Evolutionary conservation across 2,797 vertebrate species (phyloP), one percentile per base, ranked within the genome.

Genomic region (Eptatretus atami): DNA sequence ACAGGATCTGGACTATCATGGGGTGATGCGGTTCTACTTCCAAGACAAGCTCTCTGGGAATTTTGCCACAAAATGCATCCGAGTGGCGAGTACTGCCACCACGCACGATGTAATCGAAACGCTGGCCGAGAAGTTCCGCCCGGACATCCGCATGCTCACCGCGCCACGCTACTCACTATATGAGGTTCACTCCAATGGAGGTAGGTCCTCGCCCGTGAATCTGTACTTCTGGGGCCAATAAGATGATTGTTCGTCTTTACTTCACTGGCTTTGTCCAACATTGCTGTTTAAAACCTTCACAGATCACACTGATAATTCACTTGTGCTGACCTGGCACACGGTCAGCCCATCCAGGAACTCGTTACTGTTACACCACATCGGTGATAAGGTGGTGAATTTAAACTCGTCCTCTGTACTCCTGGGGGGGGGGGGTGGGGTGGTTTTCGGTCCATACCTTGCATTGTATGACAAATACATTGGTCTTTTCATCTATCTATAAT

Each of bases 1-100:
- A 8, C 69, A 98, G 90, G 90, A 98, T 72, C 68, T 98, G 69
- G 90, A 98, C 76, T 98, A 95, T 74, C 90, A 98, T 68, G 90
- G 90, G 64, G 90, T 98, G 65, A 98, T 98, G 90, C 78, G 90
- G 66, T 98, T 98, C 76, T 98, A 98, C 74, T 98, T 98, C 76
- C 90, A 98, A 80, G 90, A 98, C 70, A 83, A 87, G 70, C 80
- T 93, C 66, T 88, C 90, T 13, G 90, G 90, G 63, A 98, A 95
- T 75, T 98, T 95, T 19, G 90, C 88, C 70, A 98, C 90, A 54
- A 98, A 98, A 70, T 98, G 90, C 69, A 93, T 98, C 70, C 77
- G 90, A 63, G 90, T 98, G 52, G 95, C 87, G 52, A 94, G 87
- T 73, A 98, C 90, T 0, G 90, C 90, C 15, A 98, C 88, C 65